These are phyloP conservation scores for Ligdia adustata DNA, from an alignment of 2,888 invertebrate genomes.

Conservation along the genomic window DNA sequence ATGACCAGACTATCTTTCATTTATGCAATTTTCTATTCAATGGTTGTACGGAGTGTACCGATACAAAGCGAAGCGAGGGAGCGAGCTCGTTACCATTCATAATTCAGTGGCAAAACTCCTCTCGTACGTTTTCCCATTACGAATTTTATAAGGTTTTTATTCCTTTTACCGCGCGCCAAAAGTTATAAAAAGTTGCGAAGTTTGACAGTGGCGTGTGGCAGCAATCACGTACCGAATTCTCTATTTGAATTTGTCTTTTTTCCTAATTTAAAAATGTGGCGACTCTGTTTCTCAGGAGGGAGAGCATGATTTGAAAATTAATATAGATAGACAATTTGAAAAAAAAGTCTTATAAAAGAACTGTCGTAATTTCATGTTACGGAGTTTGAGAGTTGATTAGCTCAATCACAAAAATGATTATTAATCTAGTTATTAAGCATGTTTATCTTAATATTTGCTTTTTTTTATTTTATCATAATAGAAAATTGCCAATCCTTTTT, in stretches of 20 bases:
- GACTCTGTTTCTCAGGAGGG: neutral
- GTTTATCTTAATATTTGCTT: too few relatives aligned
- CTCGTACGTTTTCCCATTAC: slow-evolving; percentile 82
- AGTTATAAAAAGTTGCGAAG: slow-evolving; percentile 44
- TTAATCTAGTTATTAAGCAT: too few relatives aligned
- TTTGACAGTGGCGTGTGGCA: slow-evolving; percentile 31
- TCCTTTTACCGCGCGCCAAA: slow-evolving; percentile 58
- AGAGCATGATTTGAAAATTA: too few relatives aligned
- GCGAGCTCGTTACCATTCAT: slow-evolving; percentile 81
- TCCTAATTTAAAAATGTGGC: slow-evolving; percentile 21
- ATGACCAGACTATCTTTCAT: too few relatives aligned
- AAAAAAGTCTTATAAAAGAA: too few relatives aligned
- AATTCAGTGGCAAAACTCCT: slow-evolving; percentile 79
- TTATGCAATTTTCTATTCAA: too few relatives aligned
- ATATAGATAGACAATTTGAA: too few relatives aligned
- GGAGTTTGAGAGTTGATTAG: too few relatives aligned
- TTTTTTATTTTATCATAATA: too few relatives aligned
- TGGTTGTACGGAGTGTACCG: slow-evolving; percentile 19
- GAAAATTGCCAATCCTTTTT: too few relatives aligned
- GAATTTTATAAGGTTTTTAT: slow-evolving; percentile 83
- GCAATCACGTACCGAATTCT: slow-evolving; percentile 31
- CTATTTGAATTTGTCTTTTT: slow-evolving; percentile 13
- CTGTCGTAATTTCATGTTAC: too few relatives aligned
- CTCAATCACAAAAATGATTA: too few relatives aligned
- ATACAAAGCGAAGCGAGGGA: slow-evolving; percentile 42